Evolutionary conservation across 2,888 invertebrate genomes (phyloP), one percentile per base, ranked within the genome.

Genomic region (Alentia gelatinosa): DNA sequence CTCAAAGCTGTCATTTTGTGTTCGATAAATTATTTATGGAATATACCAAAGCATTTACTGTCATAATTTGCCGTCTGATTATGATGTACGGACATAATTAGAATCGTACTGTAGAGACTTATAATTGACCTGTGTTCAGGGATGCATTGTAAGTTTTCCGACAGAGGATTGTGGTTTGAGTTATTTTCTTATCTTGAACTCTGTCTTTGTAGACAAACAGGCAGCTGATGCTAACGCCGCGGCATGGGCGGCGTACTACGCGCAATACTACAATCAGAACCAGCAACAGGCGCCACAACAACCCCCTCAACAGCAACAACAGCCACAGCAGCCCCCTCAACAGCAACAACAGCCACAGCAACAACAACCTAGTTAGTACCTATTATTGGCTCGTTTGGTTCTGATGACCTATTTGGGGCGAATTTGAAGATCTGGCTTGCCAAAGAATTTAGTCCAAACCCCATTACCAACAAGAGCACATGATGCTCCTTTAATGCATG

Each of bases 181-280:
- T 47, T 19, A 47, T 47, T 9, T 47, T 19, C 47, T 47, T 47
- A 47, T 9, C n/a, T n/a, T n/a, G n/a, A n/a, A n/a, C n/a, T n/a
- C n/a, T n/a, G 30, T 74, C 33, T 3, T 74, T 91, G 23, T 90
- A 92, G 91, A 90, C 56, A 92, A 92, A 42, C 90, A 90, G 37
- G 94, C 93, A 23, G 94, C 94, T 75, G 96, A 96, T 93, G 94
- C 95, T 68, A 96, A 96, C 93, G 96, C 96, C 37, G 96, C 96
- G 50, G 96, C 96, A 0, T 97, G 96, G 96, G 96, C 96, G 12
- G 96, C 96, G 1, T 97, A 96, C 93, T 97, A 97, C 94, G 95
- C 96, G 84, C 96, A 96, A 94, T 96, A 96, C 93, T 96, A 96
- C 92, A 94, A 95, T 68, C 96, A 95, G 93, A 94, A 94, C 91